These are phyloP conservation scores for Oryzias woworae DNA, from an alignment of 2,113 vertebrate species.

Conservation along the genomic window DNA sequence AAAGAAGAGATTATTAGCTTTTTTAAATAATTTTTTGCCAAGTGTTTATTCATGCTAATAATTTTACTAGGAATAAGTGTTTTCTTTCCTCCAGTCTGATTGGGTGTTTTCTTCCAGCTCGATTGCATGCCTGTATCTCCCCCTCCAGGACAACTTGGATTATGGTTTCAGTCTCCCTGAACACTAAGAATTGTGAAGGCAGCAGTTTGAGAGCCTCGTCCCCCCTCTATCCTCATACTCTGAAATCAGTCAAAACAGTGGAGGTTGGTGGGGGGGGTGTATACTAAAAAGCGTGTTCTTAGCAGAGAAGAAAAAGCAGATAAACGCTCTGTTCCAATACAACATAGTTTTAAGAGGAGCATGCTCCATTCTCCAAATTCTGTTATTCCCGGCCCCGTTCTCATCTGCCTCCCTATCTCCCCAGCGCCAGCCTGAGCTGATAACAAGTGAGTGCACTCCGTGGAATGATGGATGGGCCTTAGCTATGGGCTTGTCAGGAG, in stretches of 20 bases:
- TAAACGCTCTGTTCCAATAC: slow-evolving; percentile 43
- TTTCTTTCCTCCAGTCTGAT: slow-evolving; percentile 18
- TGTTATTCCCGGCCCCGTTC: slow-evolving; percentile 54
- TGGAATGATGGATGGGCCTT: slow-evolving; percentile 79
- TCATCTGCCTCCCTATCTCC: slow-evolving; percentile 57
- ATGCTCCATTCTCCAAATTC: slow-evolving; percentile 59
- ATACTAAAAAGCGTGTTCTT: background rate
- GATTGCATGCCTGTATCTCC: slow-evolving; percentile 79
- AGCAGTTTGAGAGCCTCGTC: slow-evolving; percentile 29
- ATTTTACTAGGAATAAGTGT: background rate
- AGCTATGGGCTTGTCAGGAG: slow-evolving; percentile 78
- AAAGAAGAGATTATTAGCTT: too few species aligned
- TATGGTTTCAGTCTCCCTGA: slow-evolving; percentile 57
- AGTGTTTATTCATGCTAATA: too few species aligned
- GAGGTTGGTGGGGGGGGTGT: background rate
- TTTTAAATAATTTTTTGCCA: too few species aligned
- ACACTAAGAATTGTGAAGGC: slow-evolving; percentile 27
- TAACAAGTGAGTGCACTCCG: slow-evolving; percentile 78
- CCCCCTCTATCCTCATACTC: slow-evolving; percentile 26
- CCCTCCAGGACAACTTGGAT: slow-evolving; percentile 80
- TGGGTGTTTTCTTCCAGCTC: slow-evolving; percentile 52
- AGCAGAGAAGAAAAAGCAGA: slow-evolving; percentile 40
- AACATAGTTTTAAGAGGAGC: slow-evolving; percentile 47
- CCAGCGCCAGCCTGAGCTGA: slow-evolving; percentile 72
- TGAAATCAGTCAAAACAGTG: slow-evolving; percentile 53